These are phyloP conservation scores for Dendronephthya gigantea DNA, from an alignment of 64 coral and sea anemone genomes.

Conservation along the genomic window DNA sequence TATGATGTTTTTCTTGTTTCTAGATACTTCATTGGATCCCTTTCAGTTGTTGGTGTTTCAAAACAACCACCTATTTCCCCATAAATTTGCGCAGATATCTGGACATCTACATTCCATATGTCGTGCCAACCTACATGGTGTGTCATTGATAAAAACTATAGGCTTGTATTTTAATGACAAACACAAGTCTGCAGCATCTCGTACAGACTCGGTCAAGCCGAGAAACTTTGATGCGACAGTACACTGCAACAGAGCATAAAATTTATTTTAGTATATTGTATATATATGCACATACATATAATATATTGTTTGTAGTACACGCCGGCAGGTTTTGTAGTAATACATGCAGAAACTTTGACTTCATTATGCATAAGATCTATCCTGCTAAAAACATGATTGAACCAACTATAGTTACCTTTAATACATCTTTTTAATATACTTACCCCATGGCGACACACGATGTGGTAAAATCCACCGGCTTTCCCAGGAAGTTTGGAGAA, in stretches of 20 bases:
- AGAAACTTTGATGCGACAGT: not conserved
- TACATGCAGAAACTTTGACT: too few species aligned
- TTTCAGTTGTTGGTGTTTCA: not conserved
- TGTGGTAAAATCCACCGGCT: not conserved
- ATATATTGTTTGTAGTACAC: too few species aligned
- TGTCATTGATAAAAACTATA: not conserved
- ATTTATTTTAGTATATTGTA: too few species aligned
- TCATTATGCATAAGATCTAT: too few species aligned
- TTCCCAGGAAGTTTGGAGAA: not conserved
- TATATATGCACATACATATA: too few species aligned
- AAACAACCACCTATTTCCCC: not conserved
- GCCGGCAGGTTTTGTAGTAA: too few species aligned
- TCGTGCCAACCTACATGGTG: not conserved
- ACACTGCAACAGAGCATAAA: not conserved
- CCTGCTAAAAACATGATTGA: too few species aligned
- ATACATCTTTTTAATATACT: too few species aligned
- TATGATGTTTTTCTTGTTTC: too few species aligned
- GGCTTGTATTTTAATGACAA: not conserved
- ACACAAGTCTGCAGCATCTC: not conserved
- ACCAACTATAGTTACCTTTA: too few species aligned
- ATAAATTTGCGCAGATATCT: not conserved
- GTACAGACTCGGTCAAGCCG: not conserved
- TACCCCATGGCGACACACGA: not conserved
- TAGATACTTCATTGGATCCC: not conserved
- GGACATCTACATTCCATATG: not conserved